Conservation (phyloP, 2,888 invertebrate genomes). For the Ochropleura leucogaster region DNA sequence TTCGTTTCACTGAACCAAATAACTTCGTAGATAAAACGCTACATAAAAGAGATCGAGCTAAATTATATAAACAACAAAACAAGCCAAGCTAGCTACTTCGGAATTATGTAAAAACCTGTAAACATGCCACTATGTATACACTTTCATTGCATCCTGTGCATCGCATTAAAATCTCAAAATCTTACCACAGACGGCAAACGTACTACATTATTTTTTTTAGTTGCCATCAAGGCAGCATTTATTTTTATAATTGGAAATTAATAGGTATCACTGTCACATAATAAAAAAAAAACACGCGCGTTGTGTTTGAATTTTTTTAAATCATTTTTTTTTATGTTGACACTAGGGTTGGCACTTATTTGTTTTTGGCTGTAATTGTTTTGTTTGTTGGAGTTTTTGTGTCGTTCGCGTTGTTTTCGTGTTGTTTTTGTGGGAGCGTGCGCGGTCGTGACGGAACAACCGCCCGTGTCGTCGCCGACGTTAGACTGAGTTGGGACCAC, state of each 20-base stretch:
- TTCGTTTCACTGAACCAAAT: constrained; percentile 45
- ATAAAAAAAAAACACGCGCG: constrained; percentile 47
- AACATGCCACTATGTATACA: constrained; percentile 84
- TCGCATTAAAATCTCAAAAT: constrained; percentile 73
- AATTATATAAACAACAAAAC: constrained; percentile 64
- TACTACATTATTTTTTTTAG: constrained; percentile 87
- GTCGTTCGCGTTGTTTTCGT: constrained; percentile 67
- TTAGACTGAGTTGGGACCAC: constrained; percentile 80
- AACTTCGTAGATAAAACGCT: constrained; percentile 57
- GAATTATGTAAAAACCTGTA: constrained; percentile 86
- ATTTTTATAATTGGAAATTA: constrained; percentile 62
- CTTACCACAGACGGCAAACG: constrained; percentile 90
- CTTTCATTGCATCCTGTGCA: constrained; percentile 78
- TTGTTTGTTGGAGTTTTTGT: constrained; percentile 67
- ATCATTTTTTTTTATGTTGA: constrained; percentile 58
- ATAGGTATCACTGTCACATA: constrained; percentile 67
- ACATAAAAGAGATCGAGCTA: constrained; percentile 59
- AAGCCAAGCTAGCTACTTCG: constrained; percentile 76
- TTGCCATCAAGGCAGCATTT: constrained; percentile 78
- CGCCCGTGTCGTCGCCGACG: constrained; percentile 76
- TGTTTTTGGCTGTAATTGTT: constrained; percentile 66
- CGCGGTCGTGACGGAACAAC: constrained; percentile 68
- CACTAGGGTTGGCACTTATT: constrained; percentile 67
- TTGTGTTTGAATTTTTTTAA: constrained; percentile 40
- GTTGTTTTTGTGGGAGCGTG: constrained; percentile 66